Conservation (phyloP, 2,113 vertebrate genomes). For the Lagopus leucura region DNA sequence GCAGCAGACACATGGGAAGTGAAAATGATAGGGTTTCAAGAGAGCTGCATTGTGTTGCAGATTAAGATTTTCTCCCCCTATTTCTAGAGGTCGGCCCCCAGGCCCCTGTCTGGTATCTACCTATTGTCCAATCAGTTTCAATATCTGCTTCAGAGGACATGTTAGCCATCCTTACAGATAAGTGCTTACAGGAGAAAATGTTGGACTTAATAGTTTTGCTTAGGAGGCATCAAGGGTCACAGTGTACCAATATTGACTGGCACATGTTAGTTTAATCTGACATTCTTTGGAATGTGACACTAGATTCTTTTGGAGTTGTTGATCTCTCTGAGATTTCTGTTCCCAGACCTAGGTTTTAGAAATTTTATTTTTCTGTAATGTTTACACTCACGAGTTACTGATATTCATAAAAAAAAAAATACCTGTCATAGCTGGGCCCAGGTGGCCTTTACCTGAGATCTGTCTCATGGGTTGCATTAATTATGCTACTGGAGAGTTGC, state of each 20-base stretch:
- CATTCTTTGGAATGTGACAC: slow-evolving; percentile 85
- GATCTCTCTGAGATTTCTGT: slow-evolving; percentile 80
- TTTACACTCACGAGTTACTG: slow-evolving; percentile 83
- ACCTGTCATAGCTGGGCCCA: slow-evolving; percentile 58
- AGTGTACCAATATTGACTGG: slow-evolving; percentile 95
- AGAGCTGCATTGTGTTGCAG: slow-evolving; percentile 96
- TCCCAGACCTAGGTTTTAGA: slow-evolving; percentile 74
- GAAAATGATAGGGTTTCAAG: slow-evolving; percentile 99
- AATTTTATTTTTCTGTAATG: slow-evolving; percentile 79
- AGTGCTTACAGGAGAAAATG: slow-evolving; percentile 93
- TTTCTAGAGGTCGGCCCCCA: slow-evolving; percentile 92
- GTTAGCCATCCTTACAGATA: slow-evolving; percentile 93
- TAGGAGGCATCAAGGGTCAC: slow-evolving; percentile 89
- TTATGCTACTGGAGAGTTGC: slow-evolving; percentile 38
- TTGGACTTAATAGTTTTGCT: slow-evolving; percentile 98
- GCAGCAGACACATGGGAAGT: slow-evolving; percentile 91
- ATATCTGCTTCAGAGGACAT: slow-evolving; percentile 94
- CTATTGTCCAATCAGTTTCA: slow-evolving; percentile 97
- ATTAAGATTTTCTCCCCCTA: slow-evolving; percentile 99
- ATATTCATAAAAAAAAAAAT: slow-evolving; percentile 63
- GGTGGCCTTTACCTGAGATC: slow-evolving; percentile 42
- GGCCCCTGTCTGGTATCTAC: slow-evolving; percentile 91
- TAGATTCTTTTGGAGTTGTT: slow-evolving; percentile 80
- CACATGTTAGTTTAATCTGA: slow-evolving; percentile 92
- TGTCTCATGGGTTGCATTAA: slow-evolving; percentile 36